Evolutionary conservation across 2,113 vertebrate species (phyloP).

Genomic region (Callipepla squamata): DNA sequence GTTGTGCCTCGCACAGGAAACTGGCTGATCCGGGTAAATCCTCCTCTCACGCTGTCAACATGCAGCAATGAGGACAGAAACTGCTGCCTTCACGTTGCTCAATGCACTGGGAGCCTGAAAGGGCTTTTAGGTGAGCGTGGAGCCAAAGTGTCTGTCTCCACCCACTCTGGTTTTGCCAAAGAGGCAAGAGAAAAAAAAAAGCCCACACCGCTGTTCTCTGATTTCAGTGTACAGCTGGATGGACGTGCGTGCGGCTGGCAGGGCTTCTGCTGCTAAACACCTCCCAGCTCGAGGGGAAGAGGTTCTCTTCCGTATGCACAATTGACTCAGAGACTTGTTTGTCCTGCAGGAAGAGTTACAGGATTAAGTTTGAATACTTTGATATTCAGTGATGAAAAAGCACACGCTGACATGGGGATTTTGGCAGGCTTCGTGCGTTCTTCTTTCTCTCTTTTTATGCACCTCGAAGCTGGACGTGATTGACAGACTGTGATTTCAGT

Average conservation of each 20-base stretch:
- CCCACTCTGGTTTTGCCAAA: conserved; percentile 33
- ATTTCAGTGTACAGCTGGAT: conserved; percentile 8
- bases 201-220: not conserved
- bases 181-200: not conserved
- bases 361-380: conserved; percentile 46
- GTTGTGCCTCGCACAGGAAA: not conserved
- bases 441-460: not conserved
- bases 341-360: conserved; percentile 44
- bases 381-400: not conserved
- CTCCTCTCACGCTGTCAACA: conserved; percentile 34
- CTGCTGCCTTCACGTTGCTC: conserved; percentile 48
- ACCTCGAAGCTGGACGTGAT: not conserved
- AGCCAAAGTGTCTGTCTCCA: conserved; percentile 61
- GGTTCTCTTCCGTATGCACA: not conserved
- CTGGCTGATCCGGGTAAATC: conserved; percentile 24
- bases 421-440: not conserved
- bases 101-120: not conserved
- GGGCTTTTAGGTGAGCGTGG: conserved; percentile 42
- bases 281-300: not conserved
- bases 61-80: conserved; percentile 42
- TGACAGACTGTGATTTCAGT: not conserved
- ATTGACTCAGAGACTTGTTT: conserved; percentile 33
- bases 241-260: not conserved
- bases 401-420: not conserved
- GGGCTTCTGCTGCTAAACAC: conserved; percentile 23